These are phyloP conservation scores for Gymnobelideus leadbeateri DNA, from an alignment of 2,113 vertebrate species.

Conservation along the genomic window DNA sequence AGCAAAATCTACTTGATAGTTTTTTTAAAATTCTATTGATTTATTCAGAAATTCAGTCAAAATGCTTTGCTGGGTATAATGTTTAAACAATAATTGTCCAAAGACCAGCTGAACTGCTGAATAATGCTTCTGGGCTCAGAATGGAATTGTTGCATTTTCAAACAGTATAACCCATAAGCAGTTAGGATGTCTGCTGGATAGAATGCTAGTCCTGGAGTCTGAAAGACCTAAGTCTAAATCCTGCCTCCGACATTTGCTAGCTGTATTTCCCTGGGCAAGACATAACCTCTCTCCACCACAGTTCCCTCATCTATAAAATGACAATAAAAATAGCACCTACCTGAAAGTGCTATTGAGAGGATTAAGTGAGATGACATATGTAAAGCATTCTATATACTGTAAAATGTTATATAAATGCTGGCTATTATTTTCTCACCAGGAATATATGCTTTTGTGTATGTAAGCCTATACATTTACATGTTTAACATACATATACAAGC, in stretches of 20 bases:
- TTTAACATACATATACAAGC: neutral
- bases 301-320: neutral
- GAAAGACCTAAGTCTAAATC: neutral
- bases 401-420: neutral
- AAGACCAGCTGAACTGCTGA: constrained; percentile 27
- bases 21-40: neutral
- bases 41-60: neutral
- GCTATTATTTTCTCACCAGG: neutral
- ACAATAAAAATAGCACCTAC: neutral
- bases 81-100: neutral
- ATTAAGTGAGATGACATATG: neutral
- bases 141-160: constrained; percentile 21
- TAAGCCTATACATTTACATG: neutral
- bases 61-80: neutral
- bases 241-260: neutral
- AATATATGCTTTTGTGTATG: neutral
- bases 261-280: neutral
- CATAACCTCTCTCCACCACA: neutral
- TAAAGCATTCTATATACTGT: neutral
- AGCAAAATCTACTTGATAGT: neutral
- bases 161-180: neutral
- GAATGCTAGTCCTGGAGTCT: neutral
- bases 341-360: neutral
- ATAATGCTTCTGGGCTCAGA: constrained; percentile 44
- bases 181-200: neutral